Conservation (phyloP, 2,888 invertebrate species). For the Prosapia bicincta region DNA sequence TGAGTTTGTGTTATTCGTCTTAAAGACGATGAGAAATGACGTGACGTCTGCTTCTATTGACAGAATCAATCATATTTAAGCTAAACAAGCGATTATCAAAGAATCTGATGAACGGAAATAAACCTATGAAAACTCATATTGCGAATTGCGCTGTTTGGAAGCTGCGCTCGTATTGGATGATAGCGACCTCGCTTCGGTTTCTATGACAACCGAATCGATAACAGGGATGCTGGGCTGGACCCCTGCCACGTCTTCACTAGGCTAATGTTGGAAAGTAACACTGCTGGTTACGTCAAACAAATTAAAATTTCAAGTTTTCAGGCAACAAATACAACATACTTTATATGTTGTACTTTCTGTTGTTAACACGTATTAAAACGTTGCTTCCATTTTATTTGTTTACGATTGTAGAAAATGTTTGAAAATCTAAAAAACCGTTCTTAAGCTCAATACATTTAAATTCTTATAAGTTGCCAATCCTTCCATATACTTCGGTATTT, state of each 20-base stretch:
- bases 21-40: too few species aligned
- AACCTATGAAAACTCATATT: neutral
- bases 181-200: neutral
- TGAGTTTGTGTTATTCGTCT: too few species aligned
- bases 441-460: too few species aligned
- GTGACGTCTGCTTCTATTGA: neutral
- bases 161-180: neutral
- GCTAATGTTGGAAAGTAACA: neutral
- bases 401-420: too few species aligned
- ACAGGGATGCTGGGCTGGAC: neutral
- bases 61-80: neutral
- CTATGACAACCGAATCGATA: neutral
- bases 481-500: too few species aligned
- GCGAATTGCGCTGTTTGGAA: neutral
- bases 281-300: neutral
- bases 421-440: too few species aligned
- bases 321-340: too few species aligned
- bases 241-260: neutral
- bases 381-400: too few species aligned
- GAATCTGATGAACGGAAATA: neutral
- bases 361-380: too few species aligned
- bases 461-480: too few species aligned
- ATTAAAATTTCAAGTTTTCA: neutral
- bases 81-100: neutral
- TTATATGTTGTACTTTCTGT: too few species aligned